Evolutionary conservation across 1,140 invertebrate genomes (phyloP).

Genomic region (Mizuhopecten yessoensis): DNA sequence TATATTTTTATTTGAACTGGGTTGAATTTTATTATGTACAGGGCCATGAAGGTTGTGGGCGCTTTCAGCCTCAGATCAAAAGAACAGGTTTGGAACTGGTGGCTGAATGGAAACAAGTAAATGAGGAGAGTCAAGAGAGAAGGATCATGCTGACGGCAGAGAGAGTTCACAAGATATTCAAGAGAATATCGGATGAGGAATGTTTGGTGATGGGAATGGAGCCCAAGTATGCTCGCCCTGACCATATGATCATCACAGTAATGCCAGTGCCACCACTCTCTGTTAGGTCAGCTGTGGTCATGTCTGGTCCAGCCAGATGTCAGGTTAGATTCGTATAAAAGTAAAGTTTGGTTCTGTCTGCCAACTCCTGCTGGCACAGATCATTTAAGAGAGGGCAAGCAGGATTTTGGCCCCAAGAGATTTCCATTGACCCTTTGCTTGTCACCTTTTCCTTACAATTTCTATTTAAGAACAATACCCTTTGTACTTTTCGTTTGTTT

Average conservation of each 20-base stretch:
- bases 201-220: slow-evolving; percentile 98
- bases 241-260: slow-evolving; percentile 99
- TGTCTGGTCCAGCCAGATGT: slow-evolving; percentile 99
- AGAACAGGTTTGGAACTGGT: slow-evolving; percentile 95
- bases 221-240: slow-evolving; percentile 96
- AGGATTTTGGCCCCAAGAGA: too few relatives aligned
- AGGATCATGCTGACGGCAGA: slow-evolving; percentile 95
- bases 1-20: too few relatives aligned
- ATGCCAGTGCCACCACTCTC: slow-evolving; percentile 97
- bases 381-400: too few relatives aligned
- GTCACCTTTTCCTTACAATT: too few relatives aligned
- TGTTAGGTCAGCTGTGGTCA: slow-evolving; percentile 97
- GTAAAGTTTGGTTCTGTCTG: too few relatives aligned
- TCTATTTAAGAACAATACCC: too few relatives aligned
- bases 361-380: too few relatives aligned
- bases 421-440: too few relatives aligned
- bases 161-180: slow-evolving; percentile 97
- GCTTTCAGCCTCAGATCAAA: slow-evolving; percentile 97
- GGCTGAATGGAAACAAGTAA: slow-evolving; percentile 99
- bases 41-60: slow-evolving; percentile 97
- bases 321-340: slow-evolving; percentile 83
- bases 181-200: slow-evolving; percentile 98
- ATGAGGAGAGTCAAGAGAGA: slow-evolving; percentile 95
- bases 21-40: slow-evolving; percentile 78
- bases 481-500: too few relatives aligned